Percentiles rank a stretch among this genome's conserved stretches.
Evolutionary conservation across 2,888 invertebrate species (phyloP).

Genomic region (Pollenia labialis): DNA sequence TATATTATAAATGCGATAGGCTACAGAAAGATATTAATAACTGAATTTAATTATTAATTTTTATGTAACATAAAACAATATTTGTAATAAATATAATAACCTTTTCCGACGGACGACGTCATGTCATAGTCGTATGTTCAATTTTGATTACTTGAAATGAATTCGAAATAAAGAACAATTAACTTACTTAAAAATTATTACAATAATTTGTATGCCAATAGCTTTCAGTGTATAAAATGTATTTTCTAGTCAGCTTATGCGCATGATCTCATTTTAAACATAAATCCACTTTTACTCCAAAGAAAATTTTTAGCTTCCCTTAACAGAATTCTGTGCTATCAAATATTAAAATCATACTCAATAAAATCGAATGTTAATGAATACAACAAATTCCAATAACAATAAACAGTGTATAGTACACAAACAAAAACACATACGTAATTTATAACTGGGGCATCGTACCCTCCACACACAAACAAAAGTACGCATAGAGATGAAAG

Average conservation of each 20-base stretch:
- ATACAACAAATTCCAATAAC: conserved; percentile 9
- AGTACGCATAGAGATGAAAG: not conserved
- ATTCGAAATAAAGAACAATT: too few relatives aligned
- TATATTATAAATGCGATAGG: too few relatives aligned
- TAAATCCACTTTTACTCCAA: too few relatives aligned
- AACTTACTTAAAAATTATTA: too few relatives aligned
- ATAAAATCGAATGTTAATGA: conserved; percentile 11
- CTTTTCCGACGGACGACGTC: too few relatives aligned
- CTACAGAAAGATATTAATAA: too few relatives aligned
- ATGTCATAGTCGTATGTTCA: too few relatives aligned
- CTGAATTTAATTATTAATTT: too few relatives aligned
- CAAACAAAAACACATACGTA: not conserved
- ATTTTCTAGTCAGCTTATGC: not conserved
- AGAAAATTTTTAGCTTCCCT: not conserved
- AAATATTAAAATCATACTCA: not conserved
- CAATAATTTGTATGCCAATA: too few relatives aligned
- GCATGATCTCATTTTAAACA: not conserved
- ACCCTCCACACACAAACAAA: conserved; percentile 8
- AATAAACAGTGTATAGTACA: not conserved
- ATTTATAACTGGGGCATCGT: conserved; percentile 52
- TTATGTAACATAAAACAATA: too few relatives aligned
- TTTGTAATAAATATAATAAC: too few relatives aligned
- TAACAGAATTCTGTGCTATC: not conserved
- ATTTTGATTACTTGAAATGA: too few relatives aligned
- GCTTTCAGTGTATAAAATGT: not conserved